Base-by-base conservation (phyloP, 2,113 vertebrate genomes). In the Anas platyrhynchos region DNA sequence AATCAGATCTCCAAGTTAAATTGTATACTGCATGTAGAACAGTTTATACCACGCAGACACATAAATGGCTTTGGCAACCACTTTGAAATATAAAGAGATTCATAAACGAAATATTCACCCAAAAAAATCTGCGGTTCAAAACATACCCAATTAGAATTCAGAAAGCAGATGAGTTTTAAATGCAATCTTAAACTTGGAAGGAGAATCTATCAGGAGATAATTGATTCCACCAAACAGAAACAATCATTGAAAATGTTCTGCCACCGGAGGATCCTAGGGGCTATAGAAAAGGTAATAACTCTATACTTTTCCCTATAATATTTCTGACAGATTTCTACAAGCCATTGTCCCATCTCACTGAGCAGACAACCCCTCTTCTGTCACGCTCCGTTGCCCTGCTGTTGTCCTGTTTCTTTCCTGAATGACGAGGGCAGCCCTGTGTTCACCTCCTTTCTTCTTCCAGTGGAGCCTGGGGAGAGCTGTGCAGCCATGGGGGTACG, bases 141-240 rank as follows among this genome's bases (percentile, higher is more conserved):
- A 96, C 77, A 89, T 25, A 94, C 10, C 44, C 81, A 96, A 96
- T 98, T 96, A 97, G 96, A 96, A 98, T 98, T 96, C 96, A 96
- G 96, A 89, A 96, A 97, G 95, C 83, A 97, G 88, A 97, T 96
- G 95, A 96, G 92, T 91, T 98, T 97, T 97, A 98, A 98, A 98
- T 83, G 92, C 82, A 98, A 89, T 98, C 97, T 97, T 97, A 96
- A 97, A 96, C 94, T 97, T 97, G 95, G 93, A 98, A 96, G 95
- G 93, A 93, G 96, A 98, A 97, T 97, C 95, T 96, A 97, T 98
- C 95, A 97, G 84, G 88, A 97, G 91, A 96, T 97, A 98, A 98
- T 96, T 98, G 97, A 98, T 97, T 98, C 89, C 72, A 96, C 88
- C 92, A 96, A 97, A 97, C 80, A 97, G 96, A 97, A 97, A 92